A percentile compares a stretch with the other conserved stretches of the same genome.
phyloP scores from a whole-genome alignment of 2,113 vertebrate species.

The Trematocara stigmaticum region DNA sequence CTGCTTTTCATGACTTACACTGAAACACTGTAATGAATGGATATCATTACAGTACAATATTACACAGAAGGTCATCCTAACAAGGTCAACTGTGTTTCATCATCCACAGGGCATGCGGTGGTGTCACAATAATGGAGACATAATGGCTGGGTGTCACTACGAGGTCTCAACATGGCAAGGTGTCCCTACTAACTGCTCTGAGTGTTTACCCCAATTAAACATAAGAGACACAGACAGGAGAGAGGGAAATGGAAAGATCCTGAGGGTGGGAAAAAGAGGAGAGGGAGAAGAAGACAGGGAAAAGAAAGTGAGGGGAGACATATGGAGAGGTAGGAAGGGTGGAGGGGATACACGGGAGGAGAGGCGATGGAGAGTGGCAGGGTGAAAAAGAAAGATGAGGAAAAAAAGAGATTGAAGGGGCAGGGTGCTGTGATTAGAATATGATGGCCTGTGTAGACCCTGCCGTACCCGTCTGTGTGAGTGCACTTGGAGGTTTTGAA shows the following conservation, averaged over 20 bases:
- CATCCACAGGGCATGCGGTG: background rate
- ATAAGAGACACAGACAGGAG: background rate
- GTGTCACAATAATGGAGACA: constrained; percentile 32
- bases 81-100: constrained; percentile 11
- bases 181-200: constrained; percentile 13
- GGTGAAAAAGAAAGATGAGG: constrained; percentile 20
- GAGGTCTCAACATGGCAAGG: constrained; percentile 12
- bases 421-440: constrained; percentile 55
- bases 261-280: background rate
- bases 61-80: constrained; percentile 16
- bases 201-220: constrained; percentile 52
- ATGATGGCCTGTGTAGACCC: constrained; percentile 34
- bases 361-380: background rate
- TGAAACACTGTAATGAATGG: constrained; percentile 31
- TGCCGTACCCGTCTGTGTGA: background rate
- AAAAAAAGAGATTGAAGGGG: constrained; percentile 43
- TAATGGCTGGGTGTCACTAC: constrained; percentile 17
- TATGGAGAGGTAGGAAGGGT: background rate
- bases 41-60: constrained; percentile 2
- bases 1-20: background rate
- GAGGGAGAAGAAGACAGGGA: background rate
- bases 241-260: background rate
- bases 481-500: constrained; percentile 18
- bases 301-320: background rate
- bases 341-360: background rate